Percentiles rank a stretch among this genome's conserved stretches.
These are phyloP conservation scores for Caenorhabditis plicata DNA, from an alignment of 2,888 invertebrate species.

Conservation along the genomic window DNA sequence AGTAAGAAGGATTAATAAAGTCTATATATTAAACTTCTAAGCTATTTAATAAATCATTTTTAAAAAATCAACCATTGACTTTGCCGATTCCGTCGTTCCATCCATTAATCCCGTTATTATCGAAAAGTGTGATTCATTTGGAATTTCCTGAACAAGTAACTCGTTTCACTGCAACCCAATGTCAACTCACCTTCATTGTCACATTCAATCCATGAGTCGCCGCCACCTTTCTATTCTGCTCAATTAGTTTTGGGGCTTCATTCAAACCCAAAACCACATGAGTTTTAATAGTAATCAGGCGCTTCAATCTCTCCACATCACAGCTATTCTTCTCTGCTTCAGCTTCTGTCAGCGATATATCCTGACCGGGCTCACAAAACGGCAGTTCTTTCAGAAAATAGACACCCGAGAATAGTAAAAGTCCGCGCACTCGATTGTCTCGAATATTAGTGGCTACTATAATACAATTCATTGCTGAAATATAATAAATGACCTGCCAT, in stretches of 20 bases:
- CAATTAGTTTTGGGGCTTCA: constrained; percentile 17
- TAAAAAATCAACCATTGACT: too few relatives aligned
- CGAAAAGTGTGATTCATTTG: too few relatives aligned
- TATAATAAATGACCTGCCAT: constrained; percentile 7
- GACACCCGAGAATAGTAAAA: constrained; percentile 7
- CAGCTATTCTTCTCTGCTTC: constrained; percentile 12
- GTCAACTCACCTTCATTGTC: too few relatives aligned
- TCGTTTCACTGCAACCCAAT: too few relatives aligned
- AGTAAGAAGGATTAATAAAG: background rate
- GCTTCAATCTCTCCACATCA: background rate
- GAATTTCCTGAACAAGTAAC: too few relatives aligned
- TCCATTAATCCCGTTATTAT: too few relatives aligned
- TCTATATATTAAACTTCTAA: too few relatives aligned
- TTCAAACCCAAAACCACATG: constrained; percentile 2
- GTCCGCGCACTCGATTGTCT: constrained; percentile 1
- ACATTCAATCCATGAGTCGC: too few relatives aligned
- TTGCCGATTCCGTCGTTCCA: too few relatives aligned
- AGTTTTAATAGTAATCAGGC: background rate
- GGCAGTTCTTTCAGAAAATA: constrained; percentile 20
- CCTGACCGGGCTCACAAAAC: constrained; percentile 14
- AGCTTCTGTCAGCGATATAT: constrained; percentile 12
- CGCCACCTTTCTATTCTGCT: constrained; percentile 13
- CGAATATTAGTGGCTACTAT: background rate
- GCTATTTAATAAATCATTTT: too few relatives aligned
- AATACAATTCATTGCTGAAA: background rate